phyloP scores from a whole-genome alignment of 2,888 invertebrate genomes.

The Craniophora ligustri region DNA sequence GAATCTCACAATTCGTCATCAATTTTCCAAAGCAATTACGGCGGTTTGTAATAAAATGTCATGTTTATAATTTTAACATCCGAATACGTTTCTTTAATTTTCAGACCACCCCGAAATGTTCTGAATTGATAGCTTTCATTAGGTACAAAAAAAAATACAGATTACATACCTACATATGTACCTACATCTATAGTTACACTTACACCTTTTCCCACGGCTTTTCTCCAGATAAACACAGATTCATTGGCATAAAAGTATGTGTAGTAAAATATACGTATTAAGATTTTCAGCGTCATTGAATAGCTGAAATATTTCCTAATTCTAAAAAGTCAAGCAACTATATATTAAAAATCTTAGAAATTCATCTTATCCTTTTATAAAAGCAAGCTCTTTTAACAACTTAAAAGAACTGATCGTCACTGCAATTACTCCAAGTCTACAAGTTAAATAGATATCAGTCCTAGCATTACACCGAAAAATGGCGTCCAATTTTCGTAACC shows the following conservation, averaged over 20 bases:
- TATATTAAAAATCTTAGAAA: background rate
- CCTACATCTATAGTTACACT: no score
- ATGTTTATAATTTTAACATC: conserved; percentile 35
- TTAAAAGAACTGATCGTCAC: conserved; percentile 6
- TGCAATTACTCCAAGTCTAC: conserved; percentile 49
- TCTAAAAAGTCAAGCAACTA: no score
- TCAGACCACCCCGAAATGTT: conserved; percentile 20
- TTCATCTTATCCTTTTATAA: background rate
- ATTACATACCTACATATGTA: no score
- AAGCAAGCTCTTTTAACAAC: conserved; percentile 9
- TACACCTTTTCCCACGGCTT: no score
- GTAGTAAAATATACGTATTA: no score
- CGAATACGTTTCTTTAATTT: conserved; percentile 20
- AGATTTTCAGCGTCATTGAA: no score
- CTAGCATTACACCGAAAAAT: conserved; percentile 64
- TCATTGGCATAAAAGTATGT: no score
- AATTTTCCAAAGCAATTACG: conserved; percentile 53
- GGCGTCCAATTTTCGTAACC: conserved; percentile 69
- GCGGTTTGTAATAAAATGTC: conserved; percentile 39
- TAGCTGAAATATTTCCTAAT: no score
- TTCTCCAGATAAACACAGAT: no score
- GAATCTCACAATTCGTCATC: conserved; percentile 47
- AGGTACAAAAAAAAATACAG: background rate
- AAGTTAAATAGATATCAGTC: conserved; percentile 65
- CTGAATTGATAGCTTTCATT: conserved; percentile 6